These are phyloP conservation scores for Apocrypta bakeri DNA, from an alignment of 1,140 invertebrate genomes.

Conservation along the genomic window DNA sequence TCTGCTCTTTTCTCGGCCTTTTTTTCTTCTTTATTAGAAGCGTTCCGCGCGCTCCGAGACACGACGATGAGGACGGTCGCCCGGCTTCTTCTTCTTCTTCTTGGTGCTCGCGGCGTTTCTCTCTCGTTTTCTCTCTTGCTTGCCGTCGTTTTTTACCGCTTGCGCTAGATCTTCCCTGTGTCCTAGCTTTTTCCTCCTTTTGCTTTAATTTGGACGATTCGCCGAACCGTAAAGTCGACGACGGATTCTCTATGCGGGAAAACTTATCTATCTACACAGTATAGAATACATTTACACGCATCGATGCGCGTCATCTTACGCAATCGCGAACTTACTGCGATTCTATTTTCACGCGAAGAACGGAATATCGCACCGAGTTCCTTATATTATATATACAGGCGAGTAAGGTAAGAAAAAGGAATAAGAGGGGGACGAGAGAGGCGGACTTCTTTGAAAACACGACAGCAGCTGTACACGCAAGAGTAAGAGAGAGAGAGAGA, in stretches of 20 bases:
- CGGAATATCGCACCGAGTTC: too few relatives aligned
- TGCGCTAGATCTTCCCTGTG: too few relatives aligned
- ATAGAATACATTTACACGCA: too few relatives aligned
- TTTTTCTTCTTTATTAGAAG: conserved; percentile 29
- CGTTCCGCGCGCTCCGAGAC: conserved; percentile 7
- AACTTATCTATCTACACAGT: too few relatives aligned
- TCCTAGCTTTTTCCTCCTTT: background rate
- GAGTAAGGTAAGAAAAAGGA: background rate
- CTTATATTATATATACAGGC: too few relatives aligned
- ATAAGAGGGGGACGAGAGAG: background rate
- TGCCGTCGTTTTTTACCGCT: background rate
- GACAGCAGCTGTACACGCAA: conserved; percentile 33
- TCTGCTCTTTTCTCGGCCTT: conserved; percentile 4
- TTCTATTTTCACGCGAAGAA: too few relatives aligned
- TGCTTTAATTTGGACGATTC: conserved; percentile 42
- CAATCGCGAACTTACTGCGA: too few relatives aligned
- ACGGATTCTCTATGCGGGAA: conserved; percentile 13
- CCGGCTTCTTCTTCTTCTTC: background rate
- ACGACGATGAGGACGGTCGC: background rate
- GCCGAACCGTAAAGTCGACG: conserved; percentile 23
- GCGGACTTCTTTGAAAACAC: background rate
- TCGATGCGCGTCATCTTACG: too few relatives aligned
- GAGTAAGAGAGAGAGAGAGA: too few relatives aligned
- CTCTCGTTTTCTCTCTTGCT: background rate
- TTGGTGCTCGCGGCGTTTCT: background rate